phyloP scores from a whole-genome alignment of 2,797 vertebrate genomes.

The Etheostoma perlongum region DNA sequence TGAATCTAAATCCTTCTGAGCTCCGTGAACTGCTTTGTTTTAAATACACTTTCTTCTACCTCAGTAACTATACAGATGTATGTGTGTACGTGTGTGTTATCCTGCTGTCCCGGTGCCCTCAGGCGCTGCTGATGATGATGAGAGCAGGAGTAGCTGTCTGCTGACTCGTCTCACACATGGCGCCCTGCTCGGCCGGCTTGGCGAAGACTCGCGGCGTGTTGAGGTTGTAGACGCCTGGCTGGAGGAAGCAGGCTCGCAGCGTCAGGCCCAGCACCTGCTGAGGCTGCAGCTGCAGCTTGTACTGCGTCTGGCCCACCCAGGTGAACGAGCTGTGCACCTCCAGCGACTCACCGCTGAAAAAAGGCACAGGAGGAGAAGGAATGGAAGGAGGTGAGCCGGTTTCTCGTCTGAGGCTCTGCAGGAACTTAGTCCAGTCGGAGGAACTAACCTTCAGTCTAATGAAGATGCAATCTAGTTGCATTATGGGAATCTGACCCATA shows the following conservation, averaged over 20 bases:
- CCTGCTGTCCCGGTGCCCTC: slow-evolving; percentile 72
- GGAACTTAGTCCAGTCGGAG: too few relatives aligned
- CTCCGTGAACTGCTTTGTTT: slow-evolving; percentile 37
- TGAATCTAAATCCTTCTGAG: slow-evolving; percentile 50
- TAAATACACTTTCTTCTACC: slow-evolving; percentile 30
- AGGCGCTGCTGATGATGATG: slow-evolving; percentile 91
- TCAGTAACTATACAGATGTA: slow-evolving; percentile 62
- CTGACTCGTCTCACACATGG: slow-evolving; percentile 90
- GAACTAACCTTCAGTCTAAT: too few relatives aligned
- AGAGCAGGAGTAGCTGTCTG: slow-evolving; percentile 93
- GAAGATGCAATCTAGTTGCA: too few relatives aligned
- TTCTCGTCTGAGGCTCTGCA: too few relatives aligned
- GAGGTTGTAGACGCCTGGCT: slow-evolving; percentile 96
- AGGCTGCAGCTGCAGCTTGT: slow-evolving; percentile 91
- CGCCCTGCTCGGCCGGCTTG: slow-evolving; percentile 88
- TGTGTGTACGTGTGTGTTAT: slow-evolving; percentile 20
- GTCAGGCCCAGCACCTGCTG: slow-evolving; percentile 89
- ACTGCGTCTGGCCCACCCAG: slow-evolving; percentile 96
- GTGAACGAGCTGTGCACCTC: slow-evolving; percentile 93
- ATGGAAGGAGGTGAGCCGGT: too few relatives aligned
- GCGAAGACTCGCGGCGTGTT: slow-evolving; percentile 94
- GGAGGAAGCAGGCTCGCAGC: slow-evolving; percentile 93
- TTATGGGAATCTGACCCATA: too few relatives aligned
- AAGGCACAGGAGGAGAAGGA: background rate
- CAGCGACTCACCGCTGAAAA: slow-evolving; percentile 59